Percentiles rank a stretch among this genome's conserved stretches.
Evolutionary conservation across 2,797 vertebrate genomes (phyloP).

Genomic region (Megalops cyprinoides): DNA sequence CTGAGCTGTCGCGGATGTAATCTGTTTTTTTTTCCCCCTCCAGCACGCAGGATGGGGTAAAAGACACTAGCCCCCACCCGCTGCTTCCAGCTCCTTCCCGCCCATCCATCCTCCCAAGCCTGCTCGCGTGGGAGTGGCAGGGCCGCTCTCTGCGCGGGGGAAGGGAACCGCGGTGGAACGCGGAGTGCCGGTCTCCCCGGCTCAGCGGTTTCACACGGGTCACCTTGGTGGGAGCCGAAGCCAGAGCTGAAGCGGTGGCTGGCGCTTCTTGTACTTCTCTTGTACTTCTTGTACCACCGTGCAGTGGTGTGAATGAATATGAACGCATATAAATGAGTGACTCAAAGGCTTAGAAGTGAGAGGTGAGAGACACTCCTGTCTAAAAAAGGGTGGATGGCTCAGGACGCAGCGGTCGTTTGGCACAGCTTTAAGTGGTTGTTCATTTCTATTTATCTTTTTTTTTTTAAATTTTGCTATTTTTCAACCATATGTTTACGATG

Average conservation of each 20-base stretch:
- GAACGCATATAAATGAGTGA: not conserved
- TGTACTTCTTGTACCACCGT: not conserved
- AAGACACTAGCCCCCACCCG: conserved; percentile 32
- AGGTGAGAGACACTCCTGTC: not conserved
- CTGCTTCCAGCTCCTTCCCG: not conserved
- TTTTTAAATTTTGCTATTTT: conserved; percentile 4
- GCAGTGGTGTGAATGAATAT: no score
- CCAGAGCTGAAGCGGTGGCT: not conserved
- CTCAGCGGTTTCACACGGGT: not conserved
- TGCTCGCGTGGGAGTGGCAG: not conserved
- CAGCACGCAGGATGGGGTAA: conserved; percentile 36
- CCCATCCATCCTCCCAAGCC: conserved; percentile 21
- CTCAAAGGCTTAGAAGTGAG: not conserved
- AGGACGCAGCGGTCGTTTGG: not conserved
- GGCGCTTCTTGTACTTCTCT: not conserved
- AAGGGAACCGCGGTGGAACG: not conserved
- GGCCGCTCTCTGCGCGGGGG: no score
- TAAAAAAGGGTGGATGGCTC: not conserved
- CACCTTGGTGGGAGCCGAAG: not conserved
- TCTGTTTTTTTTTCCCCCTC: conserved; percentile 34
- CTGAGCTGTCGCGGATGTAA: conserved; percentile 39
- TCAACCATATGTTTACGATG: not conserved
- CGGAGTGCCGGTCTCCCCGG: not conserved
- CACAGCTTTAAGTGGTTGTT: not conserved
- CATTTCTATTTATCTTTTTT: not conserved